Evolutionary conservation across 2,888 invertebrate genomes (phyloP).

Genomic region (Camponotus fellah): DNA sequence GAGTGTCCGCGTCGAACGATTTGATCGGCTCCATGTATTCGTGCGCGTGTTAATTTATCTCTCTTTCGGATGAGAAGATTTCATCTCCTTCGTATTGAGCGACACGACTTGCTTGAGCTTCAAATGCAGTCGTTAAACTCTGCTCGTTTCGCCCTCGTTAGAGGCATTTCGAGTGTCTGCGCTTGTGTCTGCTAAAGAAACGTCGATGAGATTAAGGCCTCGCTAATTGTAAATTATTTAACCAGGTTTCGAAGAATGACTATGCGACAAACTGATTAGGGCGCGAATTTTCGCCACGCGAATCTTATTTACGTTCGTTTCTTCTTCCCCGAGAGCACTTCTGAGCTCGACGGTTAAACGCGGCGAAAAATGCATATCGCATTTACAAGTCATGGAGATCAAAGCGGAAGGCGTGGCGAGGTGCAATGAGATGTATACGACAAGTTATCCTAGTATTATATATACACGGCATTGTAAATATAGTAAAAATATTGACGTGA

Average conservation of each 20-base stretch:
- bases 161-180: slow-evolving; percentile 51
- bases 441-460: slow-evolving; percentile 81
- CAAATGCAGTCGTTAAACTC: slow-evolving; percentile 41
- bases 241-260: slow-evolving; percentile 34
- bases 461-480: slow-evolving; percentile 81
- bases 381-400: slow-evolving; percentile 36
- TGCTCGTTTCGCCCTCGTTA: slow-evolving; percentile 47
- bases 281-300: slow-evolving; percentile 27
- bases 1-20: slow-evolving; percentile 47
- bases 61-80: not conserved
- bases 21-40: slow-evolving; percentile 45
- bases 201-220: slow-evolving; percentile 53
- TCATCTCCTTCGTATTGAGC: not conserved
- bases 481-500: slow-evolving; percentile 75
- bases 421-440: slow-evolving; percentile 82
- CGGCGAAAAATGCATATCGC: slow-evolving; percentile 6
- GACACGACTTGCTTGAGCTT: not conserved
- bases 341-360: not conserved
- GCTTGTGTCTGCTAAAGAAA: slow-evolving; percentile 48
- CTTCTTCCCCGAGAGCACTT: not conserved
- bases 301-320: slow-evolving; percentile 33
- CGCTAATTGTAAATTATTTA: slow-evolving; percentile 62
- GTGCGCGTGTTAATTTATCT: slow-evolving; percentile 27
- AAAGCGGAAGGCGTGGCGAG: slow-evolving; percentile 61
- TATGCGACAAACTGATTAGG: slow-evolving; percentile 51